phyloP scores from a whole-genome alignment of 2,797 vertebrate genomes.

The Tolypeutes matacus region DNA sequence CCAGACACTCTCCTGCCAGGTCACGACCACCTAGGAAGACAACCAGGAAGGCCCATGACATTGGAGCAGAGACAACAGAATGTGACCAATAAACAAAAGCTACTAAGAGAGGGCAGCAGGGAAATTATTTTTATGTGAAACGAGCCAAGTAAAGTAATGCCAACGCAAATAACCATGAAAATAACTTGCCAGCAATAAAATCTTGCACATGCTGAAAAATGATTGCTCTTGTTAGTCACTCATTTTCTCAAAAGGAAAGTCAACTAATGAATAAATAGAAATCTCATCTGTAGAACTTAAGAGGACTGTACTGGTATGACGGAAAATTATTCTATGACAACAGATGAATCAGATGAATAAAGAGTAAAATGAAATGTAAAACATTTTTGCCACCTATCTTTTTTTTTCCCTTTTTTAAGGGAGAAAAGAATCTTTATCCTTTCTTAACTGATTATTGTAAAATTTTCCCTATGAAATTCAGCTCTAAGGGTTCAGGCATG shows the following conservation, averaged over 20 bases:
- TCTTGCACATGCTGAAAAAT: not conserved
- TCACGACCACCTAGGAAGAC: not conserved
- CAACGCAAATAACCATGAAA: too few relatives aligned
- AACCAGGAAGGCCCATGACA: not conserved
- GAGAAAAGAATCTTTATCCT: not conserved
- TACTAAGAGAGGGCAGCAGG: not conserved
- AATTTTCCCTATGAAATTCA: not conserved
- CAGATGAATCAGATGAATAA: not conserved
- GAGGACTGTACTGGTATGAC: not conserved
- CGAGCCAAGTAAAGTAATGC: not conserved
- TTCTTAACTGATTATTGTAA: not conserved
- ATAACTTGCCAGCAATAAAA: not conserved
- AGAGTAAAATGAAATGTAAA: not conserved
- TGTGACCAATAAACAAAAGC: not conserved
- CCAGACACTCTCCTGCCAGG: not conserved
- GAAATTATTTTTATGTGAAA: not conserved
- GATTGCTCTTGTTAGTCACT: not conserved
- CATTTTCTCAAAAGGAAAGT: not conserved
- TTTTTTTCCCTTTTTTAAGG: too few relatives aligned
- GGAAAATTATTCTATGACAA: not conserved
- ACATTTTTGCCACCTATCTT: not conserved
- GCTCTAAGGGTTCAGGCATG: not conserved
- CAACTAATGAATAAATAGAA: not conserved
- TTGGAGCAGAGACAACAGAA: not conserved
- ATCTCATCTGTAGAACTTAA: not conserved